These are phyloP conservation scores for Parnassius orleans DNA, from an alignment of 2,888 invertebrate genomes.

Conservation along the genomic window DNA sequence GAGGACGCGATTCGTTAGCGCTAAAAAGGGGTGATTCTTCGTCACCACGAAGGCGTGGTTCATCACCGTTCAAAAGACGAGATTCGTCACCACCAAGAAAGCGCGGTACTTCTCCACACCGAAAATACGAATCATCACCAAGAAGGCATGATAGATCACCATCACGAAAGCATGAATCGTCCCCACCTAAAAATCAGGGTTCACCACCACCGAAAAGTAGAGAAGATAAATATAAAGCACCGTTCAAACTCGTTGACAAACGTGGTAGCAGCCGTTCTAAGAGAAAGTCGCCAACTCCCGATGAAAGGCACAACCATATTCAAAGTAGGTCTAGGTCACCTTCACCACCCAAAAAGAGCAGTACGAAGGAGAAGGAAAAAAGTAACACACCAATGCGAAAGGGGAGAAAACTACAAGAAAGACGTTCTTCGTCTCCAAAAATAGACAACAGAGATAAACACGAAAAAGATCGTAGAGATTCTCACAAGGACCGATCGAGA, in stretches of 20 bases:
- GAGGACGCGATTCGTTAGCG: conserved; percentile 1
- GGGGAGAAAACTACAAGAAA: conserved; percentile 46
- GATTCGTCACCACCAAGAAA: conserved; percentile 2
- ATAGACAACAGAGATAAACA: conserved; percentile 31
- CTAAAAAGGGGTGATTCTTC: not conserved
- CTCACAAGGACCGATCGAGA: conserved; percentile 45
- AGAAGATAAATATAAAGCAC: conserved; percentile 48
- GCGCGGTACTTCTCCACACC: not conserved
- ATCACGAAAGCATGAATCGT: not conserved
- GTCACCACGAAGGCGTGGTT: conserved; percentile 3
- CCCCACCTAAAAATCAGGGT: conserved; percentile 2
- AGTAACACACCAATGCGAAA: conserved; percentile 48
- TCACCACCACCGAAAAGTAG: conserved; percentile 36
- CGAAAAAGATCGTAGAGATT: conserved; percentile 39
- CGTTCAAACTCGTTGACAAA: conserved; percentile 45
- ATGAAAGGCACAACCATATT: conserved; percentile 34
- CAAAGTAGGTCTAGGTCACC: conserved; percentile 55
- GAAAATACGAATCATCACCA: conserved; percentile 6
- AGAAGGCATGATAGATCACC: conserved; percentile 4
- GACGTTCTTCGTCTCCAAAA: conserved; percentile 42
- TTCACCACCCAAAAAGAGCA: conserved; percentile 42
- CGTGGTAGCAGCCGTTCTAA: conserved; percentile 41
- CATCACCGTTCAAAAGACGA: conserved; percentile 5
- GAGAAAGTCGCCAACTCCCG: conserved; percentile 48
- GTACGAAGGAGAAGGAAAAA: conserved; percentile 51